Evolutionary conservation across 1,140 invertebrate species (phyloP).

Genomic region (Drosophila parabipectinata): DNA sequence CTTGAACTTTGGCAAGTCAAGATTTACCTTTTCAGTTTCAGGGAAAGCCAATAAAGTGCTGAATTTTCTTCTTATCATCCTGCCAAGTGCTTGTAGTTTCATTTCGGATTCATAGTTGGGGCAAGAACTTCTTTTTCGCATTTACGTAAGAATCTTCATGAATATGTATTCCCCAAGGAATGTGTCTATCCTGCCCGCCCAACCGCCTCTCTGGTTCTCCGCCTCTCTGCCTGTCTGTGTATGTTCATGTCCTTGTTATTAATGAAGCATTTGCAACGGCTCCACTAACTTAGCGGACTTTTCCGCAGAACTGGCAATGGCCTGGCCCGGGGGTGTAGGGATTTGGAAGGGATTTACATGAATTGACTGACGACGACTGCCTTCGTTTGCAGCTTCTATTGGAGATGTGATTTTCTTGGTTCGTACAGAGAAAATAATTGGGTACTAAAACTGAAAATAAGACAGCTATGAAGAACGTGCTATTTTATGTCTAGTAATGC

Average conservation of each 20-base stretch:
- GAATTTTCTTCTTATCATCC: slow-evolving; percentile 11
- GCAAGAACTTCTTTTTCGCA: slow-evolving; percentile 16
- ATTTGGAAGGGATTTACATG: slow-evolving; percentile 61
- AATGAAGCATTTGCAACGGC: slow-evolving; percentile 60
- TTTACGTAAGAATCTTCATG: slow-evolving; percentile 48
- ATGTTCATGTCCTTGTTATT: slow-evolving; percentile 52
- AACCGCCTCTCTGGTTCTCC: too few relatives aligned
- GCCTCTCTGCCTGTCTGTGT: slow-evolving; percentile 8
- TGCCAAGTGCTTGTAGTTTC: slow-evolving; percentile 17
- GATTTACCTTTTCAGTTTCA: slow-evolving; percentile 7
- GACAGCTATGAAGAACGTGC: too few relatives aligned
- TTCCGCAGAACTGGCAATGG: slow-evolving; percentile 23
- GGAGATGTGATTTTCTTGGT: neutral
- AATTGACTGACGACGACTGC: slow-evolving; percentile 58
- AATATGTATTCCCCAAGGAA: slow-evolving; percentile 46
- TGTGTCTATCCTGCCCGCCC: neutral
- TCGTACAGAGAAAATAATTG: neutral
- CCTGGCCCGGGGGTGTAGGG: slow-evolving; percentile 23
- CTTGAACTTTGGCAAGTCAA: neutral
- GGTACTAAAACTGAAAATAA: neutral
- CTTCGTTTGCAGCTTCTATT: slow-evolving; percentile 8
- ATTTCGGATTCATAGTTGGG: slow-evolving; percentile 34
- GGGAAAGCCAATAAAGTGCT: neutral
- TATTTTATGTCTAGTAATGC: too few relatives aligned
- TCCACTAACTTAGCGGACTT: slow-evolving; percentile 56